These are phyloP conservation scores for Myxocyprinus asiaticus DNA, from an alignment of 2,113 vertebrate genomes.

Conservation along the genomic window DNA sequence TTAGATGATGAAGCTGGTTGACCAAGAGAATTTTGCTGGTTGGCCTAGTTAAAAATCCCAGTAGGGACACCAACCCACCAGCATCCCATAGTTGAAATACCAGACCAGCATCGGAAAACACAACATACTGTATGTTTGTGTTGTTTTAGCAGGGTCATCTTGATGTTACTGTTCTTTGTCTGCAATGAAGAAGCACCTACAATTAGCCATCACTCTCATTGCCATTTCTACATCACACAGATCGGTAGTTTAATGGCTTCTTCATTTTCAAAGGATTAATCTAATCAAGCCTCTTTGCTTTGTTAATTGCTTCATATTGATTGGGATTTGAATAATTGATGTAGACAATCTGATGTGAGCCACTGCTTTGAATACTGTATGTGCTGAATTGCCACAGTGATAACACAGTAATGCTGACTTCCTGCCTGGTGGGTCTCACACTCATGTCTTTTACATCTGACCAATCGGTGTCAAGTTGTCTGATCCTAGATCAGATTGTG, in stretches of 20 bases:
- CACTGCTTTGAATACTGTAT: background rate
- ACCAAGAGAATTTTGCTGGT: too few relatives aligned
- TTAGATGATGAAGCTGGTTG: too few relatives aligned
- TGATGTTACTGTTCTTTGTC: background rate
- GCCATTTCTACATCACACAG: conserved; percentile 3
- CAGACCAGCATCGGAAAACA: too few relatives aligned
- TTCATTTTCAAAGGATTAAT: conserved; percentile 11
- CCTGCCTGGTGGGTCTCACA: conserved; percentile 22
- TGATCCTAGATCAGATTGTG: conserved; percentile 14
- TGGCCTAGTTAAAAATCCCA: too few relatives aligned
- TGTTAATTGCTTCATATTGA: conserved; percentile 21
- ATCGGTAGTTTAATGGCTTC: conserved; percentile 14
- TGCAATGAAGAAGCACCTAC: background rate
- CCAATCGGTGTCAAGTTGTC: conserved; percentile 48
- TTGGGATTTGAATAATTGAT: conserved; percentile 18
- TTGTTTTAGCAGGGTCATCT: background rate
- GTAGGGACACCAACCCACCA: too few relatives aligned
- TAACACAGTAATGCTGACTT: conserved; percentile 28
- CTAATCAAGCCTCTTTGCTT: background rate
- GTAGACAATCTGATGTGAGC: background rate
- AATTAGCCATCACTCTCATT: conserved; percentile 12
- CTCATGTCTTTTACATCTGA: conserved; percentile 48
- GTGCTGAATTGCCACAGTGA: conserved; percentile 4
- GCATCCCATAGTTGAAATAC: too few relatives aligned
- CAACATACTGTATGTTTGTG: too few relatives aligned